phyloP scores from a whole-genome alignment of 1,140 invertebrate genomes.

The Halesus radiatus region DNA sequence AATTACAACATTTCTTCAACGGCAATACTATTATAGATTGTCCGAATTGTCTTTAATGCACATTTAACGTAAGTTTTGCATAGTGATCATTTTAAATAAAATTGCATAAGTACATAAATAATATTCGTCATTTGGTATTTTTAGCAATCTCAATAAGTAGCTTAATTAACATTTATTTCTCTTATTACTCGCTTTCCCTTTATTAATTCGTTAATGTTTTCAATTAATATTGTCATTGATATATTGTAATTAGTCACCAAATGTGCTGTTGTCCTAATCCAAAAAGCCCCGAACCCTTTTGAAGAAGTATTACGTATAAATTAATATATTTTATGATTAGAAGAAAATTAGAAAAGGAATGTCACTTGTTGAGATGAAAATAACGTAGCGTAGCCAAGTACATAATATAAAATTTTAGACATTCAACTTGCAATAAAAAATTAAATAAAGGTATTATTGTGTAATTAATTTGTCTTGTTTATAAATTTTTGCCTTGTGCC shows the following conservation, averaged over 20 bases:
- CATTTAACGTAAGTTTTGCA: background rate
- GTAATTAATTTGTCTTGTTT: background rate
- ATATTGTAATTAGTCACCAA: slow-evolving; percentile 26
- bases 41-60: background rate
- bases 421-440: background rate
- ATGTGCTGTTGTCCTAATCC: slow-evolving; percentile 19
- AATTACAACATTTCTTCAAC: background rate
- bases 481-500: slow-evolving; percentile 12
- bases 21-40: too few relatives aligned
- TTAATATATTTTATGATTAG: background rate
- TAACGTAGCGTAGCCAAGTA: background rate
- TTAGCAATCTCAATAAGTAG: slow-evolving; percentile 12
- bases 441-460: background rate
- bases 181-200: background rate
- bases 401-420: background rate
- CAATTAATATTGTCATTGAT: slow-evolving; percentile 10
- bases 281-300: background rate
- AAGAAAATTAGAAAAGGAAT: slow-evolving; percentile 1
- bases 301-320: slow-evolving; percentile 21
- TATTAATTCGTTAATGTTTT: background rate
- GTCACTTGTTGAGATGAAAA: background rate
- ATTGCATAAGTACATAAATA: background rate
- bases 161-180: background rate
- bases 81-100: background rate
- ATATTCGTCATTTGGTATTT: background rate